Percentiles rank a stretch among this genome's conserved stretches.
phyloP scores from a whole-genome alignment of 2,888 invertebrate species.

The Brenthis hecate region DNA sequence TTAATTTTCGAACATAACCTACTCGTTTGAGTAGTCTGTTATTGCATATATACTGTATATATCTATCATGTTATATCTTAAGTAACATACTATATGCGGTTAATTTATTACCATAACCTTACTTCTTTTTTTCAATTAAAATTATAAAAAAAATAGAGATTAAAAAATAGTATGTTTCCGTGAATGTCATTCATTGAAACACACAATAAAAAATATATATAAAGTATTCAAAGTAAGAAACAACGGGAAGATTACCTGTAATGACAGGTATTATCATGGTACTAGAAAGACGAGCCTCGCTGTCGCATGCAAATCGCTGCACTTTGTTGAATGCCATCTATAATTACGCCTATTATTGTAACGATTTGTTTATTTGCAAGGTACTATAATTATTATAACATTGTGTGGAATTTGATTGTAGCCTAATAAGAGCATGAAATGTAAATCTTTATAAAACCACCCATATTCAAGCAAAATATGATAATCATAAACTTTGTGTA shows the following conservation, averaged over 20 bases:
- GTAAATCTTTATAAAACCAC: not conserved
- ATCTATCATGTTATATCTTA: too few relatives aligned
- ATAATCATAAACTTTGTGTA: too few relatives aligned
- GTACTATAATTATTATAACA: constrained; percentile 12
- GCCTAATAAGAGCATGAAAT: not conserved
- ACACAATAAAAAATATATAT: constrained; percentile 3
- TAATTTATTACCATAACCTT: too few relatives aligned
- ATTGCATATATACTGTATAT: too few relatives aligned
- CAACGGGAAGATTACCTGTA: constrained; percentile 46
- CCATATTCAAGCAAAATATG: too few relatives aligned
- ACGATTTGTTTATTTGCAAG: constrained; percentile 40
- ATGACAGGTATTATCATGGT: constrained; percentile 49
- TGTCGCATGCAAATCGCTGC: constrained; percentile 59
- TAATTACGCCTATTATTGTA: constrained; percentile 47
- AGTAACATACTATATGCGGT: too few relatives aligned
- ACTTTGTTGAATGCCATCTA: constrained; percentile 55
- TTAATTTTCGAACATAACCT: too few relatives aligned
- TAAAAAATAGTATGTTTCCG: not conserved
- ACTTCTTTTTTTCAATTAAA: too few relatives aligned
- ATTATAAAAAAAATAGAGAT: too few relatives aligned
- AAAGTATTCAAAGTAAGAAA: constrained; percentile 36
- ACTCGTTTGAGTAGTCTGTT: too few relatives aligned
- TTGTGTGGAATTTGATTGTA: not conserved
- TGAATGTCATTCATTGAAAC: constrained; percentile 6
- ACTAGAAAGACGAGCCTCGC: constrained; percentile 49